Conservation (phyloP, 2,888 invertebrate genomes). For the Coelogynopora nodosa region DNA sequence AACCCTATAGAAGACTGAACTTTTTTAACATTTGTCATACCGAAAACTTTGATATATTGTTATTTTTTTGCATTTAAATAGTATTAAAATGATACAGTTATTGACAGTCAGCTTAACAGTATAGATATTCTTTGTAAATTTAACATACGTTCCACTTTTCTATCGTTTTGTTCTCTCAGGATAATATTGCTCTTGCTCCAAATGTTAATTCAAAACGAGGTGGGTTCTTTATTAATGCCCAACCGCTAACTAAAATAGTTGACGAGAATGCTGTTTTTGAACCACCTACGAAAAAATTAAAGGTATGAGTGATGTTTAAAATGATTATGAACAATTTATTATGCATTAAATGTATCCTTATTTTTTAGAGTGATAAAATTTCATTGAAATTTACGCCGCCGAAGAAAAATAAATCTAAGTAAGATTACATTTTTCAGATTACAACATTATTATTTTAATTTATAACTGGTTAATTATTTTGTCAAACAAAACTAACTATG, state of each 20-base stretch:
- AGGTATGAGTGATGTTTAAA: background rate
- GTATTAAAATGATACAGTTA: no score
- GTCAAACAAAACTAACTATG: no score
- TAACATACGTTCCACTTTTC: no score
- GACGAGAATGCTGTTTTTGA: background rate
- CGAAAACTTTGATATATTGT: no score
- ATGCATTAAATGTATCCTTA: background rate
- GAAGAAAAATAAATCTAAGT: constrained; percentile 17
- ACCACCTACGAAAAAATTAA: background rate
- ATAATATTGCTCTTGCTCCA: constrained; percentile 23
- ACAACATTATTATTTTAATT: no score
- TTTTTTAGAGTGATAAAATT: constrained; percentile 8
- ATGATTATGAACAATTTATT: background rate
- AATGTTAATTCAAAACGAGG: constrained; percentile 17
- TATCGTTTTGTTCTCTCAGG: background rate
- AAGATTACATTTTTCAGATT: background rate
- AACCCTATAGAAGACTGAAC: no score
- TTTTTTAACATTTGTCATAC: no score
- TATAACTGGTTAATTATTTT: no score
- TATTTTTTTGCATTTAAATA: no score
- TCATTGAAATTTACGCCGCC: constrained; percentile 9
- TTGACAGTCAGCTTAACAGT: no score
- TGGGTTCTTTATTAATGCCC: background rate
- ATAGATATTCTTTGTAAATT: no score
- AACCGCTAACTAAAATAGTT: background rate